Conservation (phyloP, 2,888 invertebrate species). For the Catocala fraxini region DNA sequence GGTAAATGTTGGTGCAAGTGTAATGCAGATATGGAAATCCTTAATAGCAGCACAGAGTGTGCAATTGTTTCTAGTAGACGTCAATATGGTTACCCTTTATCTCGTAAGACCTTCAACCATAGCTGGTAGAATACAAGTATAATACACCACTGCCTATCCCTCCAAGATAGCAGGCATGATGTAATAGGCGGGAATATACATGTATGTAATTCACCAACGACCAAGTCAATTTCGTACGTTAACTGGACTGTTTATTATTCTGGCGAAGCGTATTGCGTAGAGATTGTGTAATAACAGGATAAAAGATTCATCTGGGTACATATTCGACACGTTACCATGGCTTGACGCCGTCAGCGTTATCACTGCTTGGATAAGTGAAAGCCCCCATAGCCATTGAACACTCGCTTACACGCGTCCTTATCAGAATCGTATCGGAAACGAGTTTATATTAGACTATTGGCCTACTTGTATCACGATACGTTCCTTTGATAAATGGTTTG, state of each 20-base stretch:
- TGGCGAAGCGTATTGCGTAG: too few relatives aligned
- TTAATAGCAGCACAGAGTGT: too few relatives aligned
- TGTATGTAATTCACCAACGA: neutral
- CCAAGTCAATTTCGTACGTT: neutral
- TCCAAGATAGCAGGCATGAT: too few relatives aligned
- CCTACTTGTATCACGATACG: conserved; percentile 23
- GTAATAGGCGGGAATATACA: too few relatives aligned
- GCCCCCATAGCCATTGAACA: conserved; percentile 55
- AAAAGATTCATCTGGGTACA: conserved; percentile 13
- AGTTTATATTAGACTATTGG: conserved; percentile 46
- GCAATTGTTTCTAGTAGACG: too few relatives aligned
- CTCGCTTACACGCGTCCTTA: conserved; percentile 55
- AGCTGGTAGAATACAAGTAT: too few relatives aligned
- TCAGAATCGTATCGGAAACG: conserved; percentile 53
- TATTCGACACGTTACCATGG: conserved; percentile 34
- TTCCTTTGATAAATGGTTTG: conserved; percentile 26
- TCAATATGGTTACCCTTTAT: too few relatives aligned
- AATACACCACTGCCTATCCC: too few relatives aligned
- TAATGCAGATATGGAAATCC: too few relatives aligned
- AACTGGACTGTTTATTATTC: too few relatives aligned
- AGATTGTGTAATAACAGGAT: neutral
- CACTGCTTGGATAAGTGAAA: conserved; percentile 56
- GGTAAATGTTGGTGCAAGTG: too few relatives aligned
- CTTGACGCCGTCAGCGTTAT: conserved; percentile 50
- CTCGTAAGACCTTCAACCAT: too few relatives aligned